Base-by-base conservation (phyloP, 2,113 vertebrate genomes). In the Oryzias curvinotus region DNA sequence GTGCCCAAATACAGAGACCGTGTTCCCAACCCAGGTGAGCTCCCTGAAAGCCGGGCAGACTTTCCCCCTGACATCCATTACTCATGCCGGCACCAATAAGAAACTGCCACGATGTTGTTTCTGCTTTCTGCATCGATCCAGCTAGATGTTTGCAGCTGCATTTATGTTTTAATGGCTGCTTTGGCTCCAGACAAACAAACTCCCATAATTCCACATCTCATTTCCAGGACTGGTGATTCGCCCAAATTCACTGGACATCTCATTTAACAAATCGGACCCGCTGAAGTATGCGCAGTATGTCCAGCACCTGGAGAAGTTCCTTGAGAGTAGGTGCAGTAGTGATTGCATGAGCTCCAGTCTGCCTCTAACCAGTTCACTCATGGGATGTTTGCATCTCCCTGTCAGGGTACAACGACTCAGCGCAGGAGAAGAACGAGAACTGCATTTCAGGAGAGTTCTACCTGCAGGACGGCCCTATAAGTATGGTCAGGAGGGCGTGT, bases 1-100 rank as follows among this genome's bases (percentile, higher is more conserved):
- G 87, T 92, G 73, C 97, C 97, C 4, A 95, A 90, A 80, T 98
- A 99, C 1, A 91, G 87, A 23, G 97, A 99, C 89, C 93, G 94
- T 21, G 95, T 99, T 72, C 87, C 93, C 57, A 89, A 71, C 81
- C 97, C 97, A 96, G 97, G 96, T 98, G 88, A 91, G 73, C 68
- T 52, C 75, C 51, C 5, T 44, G 30, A 14, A 48, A 54, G 14
- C 53, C 13, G 5, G 42, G 61, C 66, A 62, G 58, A 30, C 12
- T 62, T 48, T 61, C 46, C 65, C 47, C 72, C 53, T n/a, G n/a
- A 52, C 75, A 75, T 83, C 25, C 66, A 87, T 85, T 84, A 88
- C 85, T 87, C 58, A 87, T 80, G 15, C 15, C 36, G 0, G 4
- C 63, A 58, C 50, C 57, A 47, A 50, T 25, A 13, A 61, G 73